These are phyloP conservation scores for Apogon talboti DNA, from an alignment of 2,797 vertebrate species.

Conservation along the genomic window DNA sequence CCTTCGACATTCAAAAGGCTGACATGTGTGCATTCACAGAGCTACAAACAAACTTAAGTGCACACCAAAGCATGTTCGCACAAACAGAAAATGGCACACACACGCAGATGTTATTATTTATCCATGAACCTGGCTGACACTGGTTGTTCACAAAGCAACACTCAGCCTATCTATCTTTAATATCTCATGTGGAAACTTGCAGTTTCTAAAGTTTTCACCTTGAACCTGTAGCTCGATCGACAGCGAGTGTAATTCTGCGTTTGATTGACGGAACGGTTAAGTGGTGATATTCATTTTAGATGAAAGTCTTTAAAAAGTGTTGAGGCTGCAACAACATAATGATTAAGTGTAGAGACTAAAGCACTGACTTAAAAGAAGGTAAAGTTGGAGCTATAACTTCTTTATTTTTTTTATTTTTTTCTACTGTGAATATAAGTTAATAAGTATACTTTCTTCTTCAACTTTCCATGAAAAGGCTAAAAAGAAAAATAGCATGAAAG, in stretches of 20 bases:
- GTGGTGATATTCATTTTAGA: too few species aligned
- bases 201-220: conserved; percentile 18
- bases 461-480: too few species aligned
- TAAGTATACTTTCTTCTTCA: too few species aligned
- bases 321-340: too few species aligned
- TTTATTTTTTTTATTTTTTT: too few species aligned
- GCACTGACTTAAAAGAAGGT: too few species aligned
- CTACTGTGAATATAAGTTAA: too few species aligned
- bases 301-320: too few species aligned
- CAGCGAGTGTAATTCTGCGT: neutral
- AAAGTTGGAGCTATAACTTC: too few species aligned
- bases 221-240: neutral
- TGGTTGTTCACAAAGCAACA: conserved; percentile 11
- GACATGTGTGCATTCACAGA: neutral
- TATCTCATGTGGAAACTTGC: conserved; percentile 1
- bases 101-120: conserved; percentile 1
- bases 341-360: too few species aligned
- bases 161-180: neutral
- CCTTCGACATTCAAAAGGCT: neutral
- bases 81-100: neutral
- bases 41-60: neutral
- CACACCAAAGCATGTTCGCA: neutral
- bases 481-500: too few species aligned
- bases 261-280: too few species aligned
- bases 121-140: neutral